Base-by-base conservation (phyloP, 2,797 vertebrate genomes). In the Scleropages formosus region DNA sequence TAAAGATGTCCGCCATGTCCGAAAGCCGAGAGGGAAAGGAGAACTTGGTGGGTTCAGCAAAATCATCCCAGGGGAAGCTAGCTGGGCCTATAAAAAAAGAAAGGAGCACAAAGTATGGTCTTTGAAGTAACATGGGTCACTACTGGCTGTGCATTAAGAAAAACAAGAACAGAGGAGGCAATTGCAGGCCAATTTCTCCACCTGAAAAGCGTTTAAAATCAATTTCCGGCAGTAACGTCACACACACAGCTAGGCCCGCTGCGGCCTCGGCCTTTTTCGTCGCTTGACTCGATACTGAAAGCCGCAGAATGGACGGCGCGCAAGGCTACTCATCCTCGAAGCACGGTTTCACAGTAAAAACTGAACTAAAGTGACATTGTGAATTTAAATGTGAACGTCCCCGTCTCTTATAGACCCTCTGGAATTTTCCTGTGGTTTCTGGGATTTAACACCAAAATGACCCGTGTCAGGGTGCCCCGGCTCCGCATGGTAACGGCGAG, bases 1-100 rank as follows among this genome's bases (percentile, higher is more conserved):
- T 89, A 91, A 95, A 92, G 93, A 91, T 91, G 93, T 93, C 91
- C 91, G 91, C 89, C 89, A 92, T 93, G 92, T 94, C 92, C 91
- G 84, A 91, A 80, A 89, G 88, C 87, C 91, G 90, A 91, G 89
- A 91, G 87, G 82, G 91, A 92, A 85, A 84, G 51, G 58, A 63
- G 75, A 72, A 84, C 88, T 51, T 85, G 90, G 91, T 89, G 91
- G 92, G 92, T 87, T 83, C 72, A 27, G 82, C 80, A 80, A 82
- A 89, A 87, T 85, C 87, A 85, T 90, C 89, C 83, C 75, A 77
- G 84, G 83, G 88, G 82, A 83, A 86, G 82, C 80, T 31, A 74
- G 61, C 80, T 78, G 81, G 81, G 81, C 81, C 81, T 73, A 62
- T 78, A 81, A 82, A 83, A 70, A 66, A 49, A 74, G 20, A 26